These are phyloP conservation scores for Athene noctua DNA, from an alignment of 2,113 vertebrate species.

Conservation along the genomic window DNA sequence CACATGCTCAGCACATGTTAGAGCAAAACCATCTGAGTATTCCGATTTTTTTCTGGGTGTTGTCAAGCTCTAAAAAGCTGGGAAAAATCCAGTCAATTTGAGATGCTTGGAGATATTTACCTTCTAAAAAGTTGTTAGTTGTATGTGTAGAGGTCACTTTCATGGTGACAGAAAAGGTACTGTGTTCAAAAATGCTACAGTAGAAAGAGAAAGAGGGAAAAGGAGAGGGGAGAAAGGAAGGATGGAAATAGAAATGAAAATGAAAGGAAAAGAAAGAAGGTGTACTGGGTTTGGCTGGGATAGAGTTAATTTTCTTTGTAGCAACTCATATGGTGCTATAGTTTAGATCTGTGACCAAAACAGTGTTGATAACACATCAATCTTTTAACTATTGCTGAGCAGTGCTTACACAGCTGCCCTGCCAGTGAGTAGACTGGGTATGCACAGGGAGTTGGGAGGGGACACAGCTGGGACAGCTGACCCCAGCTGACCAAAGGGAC, in stretches of 20 bases:
- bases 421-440: accelerated
- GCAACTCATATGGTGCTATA: background rate
- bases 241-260: background rate
- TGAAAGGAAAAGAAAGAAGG: background rate
- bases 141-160: background rate
- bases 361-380: background rate
- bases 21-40: background rate
- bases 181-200: background rate
- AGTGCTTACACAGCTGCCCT: background rate
- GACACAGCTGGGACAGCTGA: background rate
- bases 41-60: background rate
- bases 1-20: background rate
- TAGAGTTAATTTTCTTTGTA: background rate
- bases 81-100: background rate
- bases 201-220: background rate
- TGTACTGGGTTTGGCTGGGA: background rate
- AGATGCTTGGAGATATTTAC: background rate
- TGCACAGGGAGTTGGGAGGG: background rate
- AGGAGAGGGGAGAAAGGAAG: background rate
- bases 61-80: background rate
- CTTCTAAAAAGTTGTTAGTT: background rate
- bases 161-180: background rate
- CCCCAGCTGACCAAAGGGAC: background rate
- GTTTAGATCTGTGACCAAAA: background rate
- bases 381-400: background rate